These are phyloP conservation scores for Numenius phaeopus DNA, from an alignment of 2,797 vertebrate genomes.

Conservation along the genomic window DNA sequence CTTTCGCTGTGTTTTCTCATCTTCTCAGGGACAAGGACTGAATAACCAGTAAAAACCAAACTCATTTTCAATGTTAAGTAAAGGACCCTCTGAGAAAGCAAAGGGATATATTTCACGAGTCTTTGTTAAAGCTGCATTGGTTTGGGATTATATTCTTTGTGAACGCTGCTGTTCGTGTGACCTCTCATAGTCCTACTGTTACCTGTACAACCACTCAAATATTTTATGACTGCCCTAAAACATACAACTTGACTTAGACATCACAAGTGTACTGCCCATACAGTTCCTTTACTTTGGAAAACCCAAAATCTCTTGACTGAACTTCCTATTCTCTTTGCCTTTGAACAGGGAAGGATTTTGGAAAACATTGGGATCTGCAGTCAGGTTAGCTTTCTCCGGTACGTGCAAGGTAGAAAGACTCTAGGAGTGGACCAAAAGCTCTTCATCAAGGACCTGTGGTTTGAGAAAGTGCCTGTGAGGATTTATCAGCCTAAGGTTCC, in stretches of 20 bases:
- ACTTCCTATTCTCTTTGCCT: not conserved
- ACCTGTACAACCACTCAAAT: not conserved
- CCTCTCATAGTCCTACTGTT: not conserved
- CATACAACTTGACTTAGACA: accelerated
- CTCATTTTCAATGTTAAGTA: not conserved
- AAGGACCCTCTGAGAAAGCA: not conserved
- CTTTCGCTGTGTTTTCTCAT: not conserved
- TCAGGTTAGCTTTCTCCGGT: conserved; percentile 80
- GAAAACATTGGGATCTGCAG: conserved; percentile 84
- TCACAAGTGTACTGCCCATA: not conserved
- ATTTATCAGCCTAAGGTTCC: conserved; percentile 83
- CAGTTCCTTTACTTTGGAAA: not conserved
- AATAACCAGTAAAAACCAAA: not conserved
- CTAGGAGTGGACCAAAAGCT: conserved; percentile 66
- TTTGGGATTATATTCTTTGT: not conserved
- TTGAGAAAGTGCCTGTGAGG: conserved; percentile 83
- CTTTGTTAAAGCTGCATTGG: not conserved
- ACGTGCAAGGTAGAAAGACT: conserved; percentile 44
- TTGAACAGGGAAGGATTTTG: conserved; percentile 83
- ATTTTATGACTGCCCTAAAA: not conserved
- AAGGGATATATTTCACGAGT: not conserved
- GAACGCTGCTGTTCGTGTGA: not conserved
- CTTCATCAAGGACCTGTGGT: conserved; percentile 80
- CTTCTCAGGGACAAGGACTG: not conserved
- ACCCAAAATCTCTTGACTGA: not conserved